Percentiles rank a stretch among this genome's conserved stretches.
Conservation (phyloP, 2,888 invertebrate genomes). For the Athripsodes cinereus region DNA sequence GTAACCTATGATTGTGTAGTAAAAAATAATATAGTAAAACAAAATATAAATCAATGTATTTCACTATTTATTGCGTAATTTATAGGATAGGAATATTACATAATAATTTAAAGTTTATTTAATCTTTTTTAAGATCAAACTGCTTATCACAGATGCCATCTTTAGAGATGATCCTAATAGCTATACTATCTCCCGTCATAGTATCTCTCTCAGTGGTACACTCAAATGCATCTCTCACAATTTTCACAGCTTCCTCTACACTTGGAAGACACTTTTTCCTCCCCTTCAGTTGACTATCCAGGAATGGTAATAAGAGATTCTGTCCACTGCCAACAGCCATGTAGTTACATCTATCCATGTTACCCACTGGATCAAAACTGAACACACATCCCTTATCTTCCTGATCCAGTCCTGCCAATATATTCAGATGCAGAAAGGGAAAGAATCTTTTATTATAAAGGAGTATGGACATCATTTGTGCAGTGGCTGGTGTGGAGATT, state of each 20-base stretch:
- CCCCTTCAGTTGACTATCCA: conserved; percentile 81
- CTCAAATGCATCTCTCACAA: conserved; percentile 93
- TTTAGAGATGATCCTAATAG: conserved; percentile 80
- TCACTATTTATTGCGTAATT: no score
- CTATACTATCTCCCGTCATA: conserved; percentile 88
- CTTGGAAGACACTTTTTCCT: conserved; percentile 44
- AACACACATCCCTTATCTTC: conserved; percentile 92
- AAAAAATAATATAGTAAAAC: no score
- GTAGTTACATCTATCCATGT: conserved; percentile 78
- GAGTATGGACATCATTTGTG: conserved; percentile 94
- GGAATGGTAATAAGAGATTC: conserved; percentile 77
- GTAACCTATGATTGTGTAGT: no score
- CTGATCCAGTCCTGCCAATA: conserved; percentile 87
- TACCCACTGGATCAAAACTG: conserved; percentile 96
- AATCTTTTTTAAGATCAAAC: conserved; percentile 84
- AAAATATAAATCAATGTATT: no score
- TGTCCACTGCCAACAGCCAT: conserved; percentile 77
- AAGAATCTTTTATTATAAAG: conserved; percentile 96
- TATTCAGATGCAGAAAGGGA: conserved; percentile 94
- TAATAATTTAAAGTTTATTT: no score
- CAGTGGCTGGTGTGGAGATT: conserved; percentile 87
- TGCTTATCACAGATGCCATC: conserved; percentile 72
- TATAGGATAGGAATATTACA: no score
- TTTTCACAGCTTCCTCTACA: conserved; percentile 72
- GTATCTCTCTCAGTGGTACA: conserved; percentile 97